Base-by-base conservation (phyloP, 2,113 vertebrate genomes). In the Macheiramphus alcinus region DNA sequence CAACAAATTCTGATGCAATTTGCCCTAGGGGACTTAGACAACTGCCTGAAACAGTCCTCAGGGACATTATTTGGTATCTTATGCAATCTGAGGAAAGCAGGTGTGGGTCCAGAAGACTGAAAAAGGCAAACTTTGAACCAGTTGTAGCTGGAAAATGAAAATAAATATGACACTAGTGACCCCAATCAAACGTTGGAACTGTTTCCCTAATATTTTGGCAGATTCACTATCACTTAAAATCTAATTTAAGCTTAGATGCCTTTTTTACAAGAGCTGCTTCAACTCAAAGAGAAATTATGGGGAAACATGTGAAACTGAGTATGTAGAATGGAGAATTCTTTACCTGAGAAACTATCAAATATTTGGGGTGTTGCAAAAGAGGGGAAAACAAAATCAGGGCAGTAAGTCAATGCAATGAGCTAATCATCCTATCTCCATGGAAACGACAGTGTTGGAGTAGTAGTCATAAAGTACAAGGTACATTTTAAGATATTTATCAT, bases 391-490 rank as follows among this genome's bases (percentile, higher is more conserved):
- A 80, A 92, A 86, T 59, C 74, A 83, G 75, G 67, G 50, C 68
- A 88, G 62, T 87, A 72, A 84, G 56, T 65, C 63, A 87, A 71
- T 7, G 1, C 48, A 65, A 72, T 71, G 75, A 94, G 26, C 14
- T 86, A 78, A 86, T 94, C 42, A 48, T 86, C 29, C 26, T 55
- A 50, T 94, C 53, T 88, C 95, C 86, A 86, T 95, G 79, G 95
- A 78, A 95, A 97, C 10, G 0, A 32, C 18, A 62, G 22, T 13
- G 23, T 62, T 70, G 45, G 85, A 93, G 67, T 38, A 62, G 79
- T 58, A 59, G 17, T 58, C 67, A 25, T 50, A 52, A 68, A 83
- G 52, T 38, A 67, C 59, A 86, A 80, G 59, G 63, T 78, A 61
- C 52, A 74, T 59, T 47, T 63, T 71, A 27, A 91, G 42, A 40